Percentiles rank a stretch among this genome's conserved stretches.
These are phyloP conservation scores for Alentia gelatinosa DNA, from an alignment of 2,888 invertebrate genomes.

Conservation along the genomic window DNA sequence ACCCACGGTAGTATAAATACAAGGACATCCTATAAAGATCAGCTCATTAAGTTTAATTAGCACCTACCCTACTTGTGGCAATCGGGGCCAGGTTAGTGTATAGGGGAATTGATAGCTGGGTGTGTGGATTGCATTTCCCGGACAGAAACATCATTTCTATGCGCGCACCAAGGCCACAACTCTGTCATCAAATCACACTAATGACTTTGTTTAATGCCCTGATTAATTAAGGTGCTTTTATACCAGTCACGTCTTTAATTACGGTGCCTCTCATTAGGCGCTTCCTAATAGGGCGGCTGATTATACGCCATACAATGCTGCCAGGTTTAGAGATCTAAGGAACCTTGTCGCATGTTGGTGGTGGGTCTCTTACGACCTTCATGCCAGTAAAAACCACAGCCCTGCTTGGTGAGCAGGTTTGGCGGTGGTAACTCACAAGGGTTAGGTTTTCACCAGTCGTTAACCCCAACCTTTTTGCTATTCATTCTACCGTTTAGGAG, in stretches of 20 bases:
- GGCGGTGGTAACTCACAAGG: too few relatives aligned
- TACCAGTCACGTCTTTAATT: slow-evolving; percentile 31
- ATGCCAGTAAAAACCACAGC: too few relatives aligned
- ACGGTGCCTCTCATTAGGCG: neutral
- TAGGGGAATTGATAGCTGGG: too few relatives aligned
- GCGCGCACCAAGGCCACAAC: neutral
- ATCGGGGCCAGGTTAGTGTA: neutral
- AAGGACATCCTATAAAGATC: too few relatives aligned
- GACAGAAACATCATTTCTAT: neutral
- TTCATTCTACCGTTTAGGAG: too few relatives aligned
- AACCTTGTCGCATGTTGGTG: neutral
- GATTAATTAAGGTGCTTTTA: slow-evolving; percentile 31
- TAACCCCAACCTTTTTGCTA: too few relatives aligned
- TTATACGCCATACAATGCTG: slow-evolving; percentile 5
- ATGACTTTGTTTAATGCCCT: slow-evolving; percentile 43
- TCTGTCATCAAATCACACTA: slow-evolving; percentile 40
- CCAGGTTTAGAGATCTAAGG: neutral
- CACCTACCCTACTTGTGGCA: neutral
- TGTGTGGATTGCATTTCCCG: neutral
- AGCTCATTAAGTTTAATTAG: too few relatives aligned
- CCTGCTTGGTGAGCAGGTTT: too few relatives aligned
- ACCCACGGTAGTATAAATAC: too few relatives aligned
- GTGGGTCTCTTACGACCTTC: neutral
- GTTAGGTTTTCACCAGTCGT: too few relatives aligned
- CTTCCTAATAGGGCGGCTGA: neutral